Evolutionary conservation across 2,113 vertebrate genomes (phyloP), one percentile per base, ranked within the genome.

Genomic region (Siniperca chuatsi): DNA sequence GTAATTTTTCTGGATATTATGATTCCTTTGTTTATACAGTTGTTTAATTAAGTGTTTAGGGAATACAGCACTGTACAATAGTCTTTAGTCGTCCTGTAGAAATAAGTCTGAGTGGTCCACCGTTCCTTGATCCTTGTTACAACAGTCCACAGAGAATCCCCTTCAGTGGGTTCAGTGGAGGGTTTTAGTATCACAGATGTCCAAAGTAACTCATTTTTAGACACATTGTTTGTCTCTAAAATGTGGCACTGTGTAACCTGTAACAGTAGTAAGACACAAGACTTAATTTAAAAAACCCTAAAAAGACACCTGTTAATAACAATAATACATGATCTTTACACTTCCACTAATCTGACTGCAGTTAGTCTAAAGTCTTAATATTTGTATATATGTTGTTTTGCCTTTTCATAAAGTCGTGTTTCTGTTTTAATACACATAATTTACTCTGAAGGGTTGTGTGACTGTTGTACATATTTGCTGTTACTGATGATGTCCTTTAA

Each of bases 21-120:
- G 15, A 71, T 58, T 44, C 48, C 20, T 79, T 55, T 76, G 62
- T 87, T 82, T 40, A 20, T 29, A 62, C 21, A 50, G 37, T 48
- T 21, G 65, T 66, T 84, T 82, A 88, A 84, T 88, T 20, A 66
- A 69, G 71, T 37, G 62, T 82, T 82, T 0, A 2, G 81, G 87
- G 87, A 89, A 70, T 88, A 42, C 50, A 35, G 20, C 37, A 66
- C 55, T 68, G 20, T 44, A 60, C 37, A 75, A 20, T 42, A 23
- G 16, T 20, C 57, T 40, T 23, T 79, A 48, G 23, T 64, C 33
- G 18, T 78, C 15, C 33, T 40, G 18, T 81, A 48, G 57, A 60
- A 74, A 33, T 46, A 12, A 58, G 52, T 66, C 40, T 13, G 25
- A 42, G n/a, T 13, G 46, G 10, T 75, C 25, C 35, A 60, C 3